Base-by-base conservation (phyloP, 2,888 invertebrate species). In the Sinopyrophorus schimmeli region DNA sequence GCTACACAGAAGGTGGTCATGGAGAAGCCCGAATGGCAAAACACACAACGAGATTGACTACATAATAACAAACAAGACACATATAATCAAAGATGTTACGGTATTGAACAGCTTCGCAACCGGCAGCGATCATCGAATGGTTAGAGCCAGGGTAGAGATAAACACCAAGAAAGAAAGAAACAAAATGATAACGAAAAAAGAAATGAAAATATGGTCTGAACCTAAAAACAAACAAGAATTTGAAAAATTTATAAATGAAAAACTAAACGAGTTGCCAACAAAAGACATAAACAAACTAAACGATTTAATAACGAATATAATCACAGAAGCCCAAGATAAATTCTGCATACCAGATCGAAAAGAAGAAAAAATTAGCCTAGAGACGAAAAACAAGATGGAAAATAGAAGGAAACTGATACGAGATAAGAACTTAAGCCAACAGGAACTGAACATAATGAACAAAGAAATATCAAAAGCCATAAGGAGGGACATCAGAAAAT, bases 401-500 rank as follows among this genome's bases (percentile, higher is more conserved):
- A 10, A 30, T 6, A 9, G 41, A 31, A 41, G 30, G 15, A 12
- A 12, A 14, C 30, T 31, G 24, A 15, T 7, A 18, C 9, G 14
- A 4, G 18, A 30, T 3, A 17, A 10, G n/a, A 40, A 40, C 9
- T 17, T 20, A 7, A 10, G 18, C 30, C 21, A 15, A 10, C 9
- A 41, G 9, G 21, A 31, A 31, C 10, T 41, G 21, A 40, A 20
- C 15, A 14, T 5, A 17, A 11, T 31, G 10, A 41, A 31, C 17
- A 30, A 23, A 20, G n/a, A 30, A 31, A 10, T 40, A 5, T 17
- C 40, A 28, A 17, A 30, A 9, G 41, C 12, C 12, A 41, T 41
- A 12, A 30, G 41, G n/a, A 41, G 21, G 18, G 21, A 41, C 10
- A 16, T 30, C 7, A 16, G 40, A 18, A 27, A 30, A 18, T 40